Conservation (phyloP, 2,797 vertebrate genomes). For the Malacoraja senta region DNA sequence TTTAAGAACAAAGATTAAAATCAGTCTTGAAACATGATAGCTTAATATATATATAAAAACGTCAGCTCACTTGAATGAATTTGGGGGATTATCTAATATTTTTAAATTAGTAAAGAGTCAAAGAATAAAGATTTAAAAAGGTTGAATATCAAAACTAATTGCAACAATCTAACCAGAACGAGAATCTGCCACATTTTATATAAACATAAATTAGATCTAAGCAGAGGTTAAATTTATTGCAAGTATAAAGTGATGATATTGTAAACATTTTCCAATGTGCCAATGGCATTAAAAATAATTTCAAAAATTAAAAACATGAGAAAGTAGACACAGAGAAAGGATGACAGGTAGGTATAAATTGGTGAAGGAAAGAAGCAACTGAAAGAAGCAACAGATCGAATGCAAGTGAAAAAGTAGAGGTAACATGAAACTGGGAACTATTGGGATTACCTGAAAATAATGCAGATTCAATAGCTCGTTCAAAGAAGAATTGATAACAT, state of each 20-base stretch:
- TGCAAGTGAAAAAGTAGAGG: not conserved
- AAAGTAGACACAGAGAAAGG: not conserved
- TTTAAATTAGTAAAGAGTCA: not conserved
- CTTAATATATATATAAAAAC: conserved; percentile 9
- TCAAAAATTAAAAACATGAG: not conserved
- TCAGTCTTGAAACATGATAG: not conserved
- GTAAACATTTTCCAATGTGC: not conserved
- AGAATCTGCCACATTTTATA: not conserved
- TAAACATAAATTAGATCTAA: not conserved
- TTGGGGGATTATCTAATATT: not conserved
- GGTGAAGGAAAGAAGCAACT: not conserved
- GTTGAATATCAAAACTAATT: not conserved
- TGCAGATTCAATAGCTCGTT: not conserved
- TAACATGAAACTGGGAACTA: not conserved
- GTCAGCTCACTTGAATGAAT: not conserved
- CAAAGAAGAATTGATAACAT: not conserved
- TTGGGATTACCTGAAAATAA: not conserved
- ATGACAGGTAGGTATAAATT: not conserved
- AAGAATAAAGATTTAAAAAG: not conserved
- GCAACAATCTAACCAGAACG: not conserved
- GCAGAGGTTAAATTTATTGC: not conserved
- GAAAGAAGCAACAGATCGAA: not conserved
- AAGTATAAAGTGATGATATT: not conserved
- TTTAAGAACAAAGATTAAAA: conserved; percentile 13
- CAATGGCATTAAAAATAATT: not conserved